Evolutionary conservation across 2,113 vertebrate species (phyloP).

Genomic region (Xenopus laevis): DNA sequence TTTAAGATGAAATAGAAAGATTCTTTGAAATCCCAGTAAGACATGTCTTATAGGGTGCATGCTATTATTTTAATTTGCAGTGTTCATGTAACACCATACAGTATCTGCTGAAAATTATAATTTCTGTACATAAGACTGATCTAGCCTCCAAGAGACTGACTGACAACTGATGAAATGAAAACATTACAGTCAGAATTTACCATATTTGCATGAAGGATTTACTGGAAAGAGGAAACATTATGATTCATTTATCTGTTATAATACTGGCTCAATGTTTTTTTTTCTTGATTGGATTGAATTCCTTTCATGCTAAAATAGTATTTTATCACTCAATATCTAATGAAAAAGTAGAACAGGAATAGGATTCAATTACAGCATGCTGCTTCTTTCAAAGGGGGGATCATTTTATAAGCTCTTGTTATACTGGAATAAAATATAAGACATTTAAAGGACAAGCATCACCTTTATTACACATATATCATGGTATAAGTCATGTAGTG

Average conservation of each 20-base stretch:
- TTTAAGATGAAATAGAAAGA: no score
- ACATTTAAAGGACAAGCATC: no score
- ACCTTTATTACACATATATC: no score
- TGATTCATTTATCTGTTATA: constrained; percentile 27
- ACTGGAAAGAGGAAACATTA: constrained; percentile 34
- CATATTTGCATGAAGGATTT: constrained; percentile 29
- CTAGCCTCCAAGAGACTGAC: constrained; percentile 12
- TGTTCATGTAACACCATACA: no score
- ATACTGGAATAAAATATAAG: not conserved
- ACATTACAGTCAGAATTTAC: constrained; percentile 23
- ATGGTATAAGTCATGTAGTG: no score
- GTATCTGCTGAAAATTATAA: no score
- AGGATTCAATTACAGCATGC: not conserved
- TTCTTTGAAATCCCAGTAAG: no score
- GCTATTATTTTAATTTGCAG: no score
- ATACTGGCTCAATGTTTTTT: constrained; percentile 20
- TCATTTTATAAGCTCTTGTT: not conserved
- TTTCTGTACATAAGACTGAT: not conserved
- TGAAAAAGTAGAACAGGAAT: not conserved
- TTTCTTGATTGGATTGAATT: constrained; percentile 22
- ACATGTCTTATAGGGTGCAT: no score
- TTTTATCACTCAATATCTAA: constrained; percentile 6
- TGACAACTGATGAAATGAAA: constrained; percentile 27
- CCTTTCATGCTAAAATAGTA: constrained; percentile 21
- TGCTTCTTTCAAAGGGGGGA: not conserved